Evolutionary conservation across 2,888 invertebrate genomes (phyloP).

Genomic region (Meandrusa payeni): DNA sequence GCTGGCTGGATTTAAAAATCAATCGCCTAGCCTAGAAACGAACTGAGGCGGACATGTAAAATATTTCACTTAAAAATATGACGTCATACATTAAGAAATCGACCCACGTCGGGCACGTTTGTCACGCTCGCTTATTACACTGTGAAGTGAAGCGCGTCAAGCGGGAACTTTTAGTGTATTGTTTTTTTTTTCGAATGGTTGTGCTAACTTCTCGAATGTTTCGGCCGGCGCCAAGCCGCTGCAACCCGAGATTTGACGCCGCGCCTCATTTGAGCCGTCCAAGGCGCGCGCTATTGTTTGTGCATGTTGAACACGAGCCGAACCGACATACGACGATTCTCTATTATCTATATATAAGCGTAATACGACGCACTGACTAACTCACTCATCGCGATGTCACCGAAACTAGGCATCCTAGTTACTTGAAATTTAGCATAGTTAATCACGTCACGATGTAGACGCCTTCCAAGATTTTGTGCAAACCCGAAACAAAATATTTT

Average conservation of each 20-base stretch:
- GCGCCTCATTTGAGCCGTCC: constrained; percentile 73
- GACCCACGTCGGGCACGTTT: constrained; percentile 46
- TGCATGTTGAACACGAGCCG: constrained; percentile 56
- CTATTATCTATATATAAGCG: constrained; percentile 45
- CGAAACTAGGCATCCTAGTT: too few species aligned
- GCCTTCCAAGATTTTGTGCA: too few species aligned
- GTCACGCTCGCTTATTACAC: constrained; percentile 63
- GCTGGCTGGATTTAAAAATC: too few species aligned
- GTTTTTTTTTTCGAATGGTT: constrained; percentile 49
- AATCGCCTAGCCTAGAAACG: too few species aligned
- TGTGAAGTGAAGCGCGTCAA: constrained; percentile 61
- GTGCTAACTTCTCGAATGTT: constrained; percentile 65
- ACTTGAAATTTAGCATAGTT: too few species aligned
- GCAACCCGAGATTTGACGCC: constrained; percentile 73
- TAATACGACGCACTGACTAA: too few species aligned
- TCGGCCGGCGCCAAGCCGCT: constrained; percentile 66
- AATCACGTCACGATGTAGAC: too few species aligned
- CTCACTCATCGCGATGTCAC: too few species aligned
- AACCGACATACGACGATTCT: constrained; percentile 43
- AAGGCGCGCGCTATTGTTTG: constrained; percentile 65
- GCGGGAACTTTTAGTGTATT: constrained; percentile 52
- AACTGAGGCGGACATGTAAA: too few species aligned
- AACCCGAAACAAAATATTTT: too few species aligned
- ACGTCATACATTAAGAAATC: constrained; percentile 33
- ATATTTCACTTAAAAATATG: too few species aligned